Evolutionary conservation across 37 sponge, comb jelly and placozoan genomes (phyloP).

Genomic region (Spongilla lacustris): DNA sequence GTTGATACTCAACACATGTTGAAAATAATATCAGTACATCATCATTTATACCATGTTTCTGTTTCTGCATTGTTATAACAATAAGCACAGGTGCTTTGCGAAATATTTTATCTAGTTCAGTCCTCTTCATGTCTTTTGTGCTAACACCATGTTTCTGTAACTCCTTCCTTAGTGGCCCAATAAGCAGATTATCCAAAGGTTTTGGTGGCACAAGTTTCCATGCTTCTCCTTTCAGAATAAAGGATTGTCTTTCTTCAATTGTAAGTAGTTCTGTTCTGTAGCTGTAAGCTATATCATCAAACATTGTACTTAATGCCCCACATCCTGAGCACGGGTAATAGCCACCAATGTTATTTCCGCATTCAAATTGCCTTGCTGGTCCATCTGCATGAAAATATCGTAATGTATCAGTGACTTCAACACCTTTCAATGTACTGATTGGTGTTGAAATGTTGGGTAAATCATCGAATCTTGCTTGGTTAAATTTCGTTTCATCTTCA

Average conservation of each 20-base stretch:
- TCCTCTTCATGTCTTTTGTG: neutral
- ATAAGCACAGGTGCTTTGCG: conserved; percentile 11
- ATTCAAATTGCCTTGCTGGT: conserved; percentile 11
- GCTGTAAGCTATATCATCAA: conserved; percentile 6
- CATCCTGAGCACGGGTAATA: neutral
- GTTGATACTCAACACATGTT: neutral
- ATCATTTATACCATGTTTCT: neutral
- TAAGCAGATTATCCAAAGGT: neutral
- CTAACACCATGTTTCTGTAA: neutral
- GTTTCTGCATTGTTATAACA: neutral
- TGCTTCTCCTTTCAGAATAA: neutral
- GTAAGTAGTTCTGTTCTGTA: neutral
- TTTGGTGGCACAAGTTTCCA: neutral
- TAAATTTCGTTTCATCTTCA: neutral
- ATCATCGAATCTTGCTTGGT: neutral
- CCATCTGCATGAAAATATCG: conserved; percentile 11
- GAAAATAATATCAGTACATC: neutral
- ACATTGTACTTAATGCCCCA: neutral
- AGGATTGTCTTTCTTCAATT: neutral
- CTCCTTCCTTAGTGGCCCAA: neutral
- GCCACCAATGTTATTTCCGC: neutral
- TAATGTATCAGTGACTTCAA: neutral
- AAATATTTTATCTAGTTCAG: neutral
- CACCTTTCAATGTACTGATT: neutral
- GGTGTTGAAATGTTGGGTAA: neutral